Percentiles rank a stretch among this genome's conserved stretches.
phyloP scores from a whole-genome alignment of 2,113 vertebrate genomes.

The Amblyopsis rosae region DNA sequence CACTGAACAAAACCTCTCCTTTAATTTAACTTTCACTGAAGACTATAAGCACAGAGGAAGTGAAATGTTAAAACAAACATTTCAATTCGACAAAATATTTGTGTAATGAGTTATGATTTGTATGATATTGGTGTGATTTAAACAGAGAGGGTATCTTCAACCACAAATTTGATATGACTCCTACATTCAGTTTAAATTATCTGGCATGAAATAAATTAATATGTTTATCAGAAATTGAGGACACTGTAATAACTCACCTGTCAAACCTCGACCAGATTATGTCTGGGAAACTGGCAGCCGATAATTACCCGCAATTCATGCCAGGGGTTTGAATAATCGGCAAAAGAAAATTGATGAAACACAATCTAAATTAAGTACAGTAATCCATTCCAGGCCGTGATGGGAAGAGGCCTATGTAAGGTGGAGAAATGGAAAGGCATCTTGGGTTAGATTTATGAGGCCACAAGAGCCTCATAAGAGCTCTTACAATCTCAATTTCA shows the following conservation, averaged over 20 bases:
- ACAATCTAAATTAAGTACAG: constrained; percentile 70
- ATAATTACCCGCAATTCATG: constrained; percentile 74
- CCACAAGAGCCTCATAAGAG: constrained; percentile 70
- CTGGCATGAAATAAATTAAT: constrained; percentile 78
- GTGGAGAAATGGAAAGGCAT: constrained; percentile 60
- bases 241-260: constrained; percentile 81
- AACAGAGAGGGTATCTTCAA: constrained; percentile 67
- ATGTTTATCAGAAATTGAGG: constrained; percentile 77
- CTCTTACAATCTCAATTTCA: constrained; percentile 66
- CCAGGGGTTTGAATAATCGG: constrained; percentile 58
- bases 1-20: constrained; percentile 33
- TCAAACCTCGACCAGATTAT: constrained; percentile 71
- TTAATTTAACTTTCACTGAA: constrained; percentile 65
- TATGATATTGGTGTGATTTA: constrained; percentile 75
- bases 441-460: constrained; percentile 69
- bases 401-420: constrained; percentile 64
- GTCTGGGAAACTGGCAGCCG: constrained; percentile 71
- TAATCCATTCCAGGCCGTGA: constrained; percentile 63
- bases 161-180: constrained; percentile 66
- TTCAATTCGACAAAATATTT: constrained; percentile 70
- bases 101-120: constrained; percentile 37
- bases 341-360: constrained; percentile 67
- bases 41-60: constrained; percentile 37
- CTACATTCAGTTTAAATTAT: constrained; percentile 74
- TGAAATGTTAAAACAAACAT: constrained; percentile 54